Conservation (phyloP, 2,888 invertebrate species). For the Stegophylla sp. region DNA sequence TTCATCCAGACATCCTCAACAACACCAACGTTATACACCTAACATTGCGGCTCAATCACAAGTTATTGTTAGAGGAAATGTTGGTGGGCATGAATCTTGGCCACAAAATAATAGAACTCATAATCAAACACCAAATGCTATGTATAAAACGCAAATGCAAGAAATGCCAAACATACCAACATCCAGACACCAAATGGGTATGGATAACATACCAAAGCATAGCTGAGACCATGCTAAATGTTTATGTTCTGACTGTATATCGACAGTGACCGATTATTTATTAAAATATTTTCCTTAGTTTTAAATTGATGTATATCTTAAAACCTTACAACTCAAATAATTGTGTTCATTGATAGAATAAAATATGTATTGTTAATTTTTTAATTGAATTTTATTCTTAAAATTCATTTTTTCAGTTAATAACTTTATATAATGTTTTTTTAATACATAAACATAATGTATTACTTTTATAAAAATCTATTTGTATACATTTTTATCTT, state of each 20-base stretch:
- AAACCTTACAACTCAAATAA: conserved; percentile 5
- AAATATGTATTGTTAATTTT: not conserved
- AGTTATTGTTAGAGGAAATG: conserved; percentile 41
- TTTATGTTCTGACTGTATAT: conserved; percentile 56
- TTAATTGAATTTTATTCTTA: not conserved
- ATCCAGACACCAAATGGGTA: conserved; percentile 43
- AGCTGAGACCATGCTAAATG: conserved; percentile 54
- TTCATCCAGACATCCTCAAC: conserved; percentile 41
- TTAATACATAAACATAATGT: not conserved
- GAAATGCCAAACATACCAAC: conserved; percentile 36
- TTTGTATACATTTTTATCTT: not conserved
- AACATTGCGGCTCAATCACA: conserved; percentile 40
- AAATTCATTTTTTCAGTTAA: not conserved
- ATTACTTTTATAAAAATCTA: not conserved
- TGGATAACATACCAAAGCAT: conserved; percentile 43
- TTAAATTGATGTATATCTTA: conserved; percentile 1
- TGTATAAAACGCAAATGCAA: conserved; percentile 44
- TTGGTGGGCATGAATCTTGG: conserved; percentile 42
- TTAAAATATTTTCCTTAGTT: conserved; percentile 39
- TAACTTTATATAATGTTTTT: not conserved
- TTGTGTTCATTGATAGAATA: conserved; percentile 42
- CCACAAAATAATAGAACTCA: conserved; percentile 44
- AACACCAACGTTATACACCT: conserved; percentile 46
- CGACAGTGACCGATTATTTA: conserved; percentile 55
- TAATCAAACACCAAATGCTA: conserved; percentile 24